Conservation (phyloP, 2,113 vertebrate genomes). For the Rousettus leschenaultii region DNA sequence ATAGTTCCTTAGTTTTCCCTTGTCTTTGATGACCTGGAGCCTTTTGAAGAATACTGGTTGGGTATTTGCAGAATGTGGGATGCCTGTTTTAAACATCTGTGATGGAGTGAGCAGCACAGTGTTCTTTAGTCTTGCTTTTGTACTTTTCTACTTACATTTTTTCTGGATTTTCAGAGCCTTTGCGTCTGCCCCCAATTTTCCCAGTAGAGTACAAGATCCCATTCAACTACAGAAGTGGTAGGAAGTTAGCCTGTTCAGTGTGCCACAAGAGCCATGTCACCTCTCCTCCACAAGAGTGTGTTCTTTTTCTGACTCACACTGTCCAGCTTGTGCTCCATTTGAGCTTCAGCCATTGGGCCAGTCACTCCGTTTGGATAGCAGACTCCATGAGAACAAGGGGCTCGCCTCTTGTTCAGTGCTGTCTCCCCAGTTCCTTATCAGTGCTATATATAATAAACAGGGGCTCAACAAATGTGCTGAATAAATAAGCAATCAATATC, state of each 20-base stretch:
- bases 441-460: neutral
- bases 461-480: neutral
- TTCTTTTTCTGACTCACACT: neutral
- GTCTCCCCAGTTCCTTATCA: neutral
- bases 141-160: neutral
- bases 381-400: neutral
- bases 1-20: neutral
- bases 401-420: neutral
- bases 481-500: no score
- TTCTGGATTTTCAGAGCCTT: neutral
- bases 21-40: neutral
- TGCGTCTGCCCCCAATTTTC: neutral
- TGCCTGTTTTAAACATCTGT: neutral
- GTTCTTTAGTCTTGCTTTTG: neutral
- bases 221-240: neutral
- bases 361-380: neutral
- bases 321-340: neutral
- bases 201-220: neutral
- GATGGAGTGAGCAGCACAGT: neutral
- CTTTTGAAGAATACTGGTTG: neutral
- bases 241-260: neutral
- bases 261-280: neutral
- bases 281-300: accelerated
- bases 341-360: neutral
- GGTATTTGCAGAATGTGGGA: neutral